Conservation (phyloP, 2,888 invertebrate species). For the Chouioia cunea region DNA sequence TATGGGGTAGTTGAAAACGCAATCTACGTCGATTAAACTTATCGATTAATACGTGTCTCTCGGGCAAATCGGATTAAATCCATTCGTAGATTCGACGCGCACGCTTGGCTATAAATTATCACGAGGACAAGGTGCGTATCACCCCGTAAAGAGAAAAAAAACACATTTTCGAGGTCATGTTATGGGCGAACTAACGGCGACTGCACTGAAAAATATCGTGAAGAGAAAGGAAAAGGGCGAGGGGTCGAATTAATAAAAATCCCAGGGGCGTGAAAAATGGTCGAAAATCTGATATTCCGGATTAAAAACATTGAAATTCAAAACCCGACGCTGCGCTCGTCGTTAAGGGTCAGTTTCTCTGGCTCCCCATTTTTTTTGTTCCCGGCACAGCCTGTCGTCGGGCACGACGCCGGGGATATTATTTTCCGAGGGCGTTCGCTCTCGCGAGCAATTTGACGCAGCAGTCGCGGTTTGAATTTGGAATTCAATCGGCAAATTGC, state of each 20-base stretch:
- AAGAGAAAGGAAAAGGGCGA: slow-evolving; percentile 20
- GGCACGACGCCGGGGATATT: slow-evolving; percentile 54
- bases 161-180: slow-evolving; percentile 42
- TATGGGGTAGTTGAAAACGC: too few relatives aligned
- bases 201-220: neutral
- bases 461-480: slow-evolving; percentile 62
- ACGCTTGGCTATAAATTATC: slow-evolving; percentile 33
- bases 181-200: slow-evolving; percentile 8
- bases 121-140: neutral
- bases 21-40: neutral
- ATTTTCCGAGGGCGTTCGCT: slow-evolving; percentile 57
- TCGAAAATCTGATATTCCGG: slow-evolving; percentile 68
- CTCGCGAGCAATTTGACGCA: slow-evolving; percentile 55
- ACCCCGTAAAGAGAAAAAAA: too few relatives aligned
- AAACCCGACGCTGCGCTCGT: slow-evolving; percentile 64
- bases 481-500: slow-evolving; percentile 61
- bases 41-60: slow-evolving; percentile 24
- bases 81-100: slow-evolving; percentile 28
- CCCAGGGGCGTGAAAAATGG: slow-evolving; percentile 67
- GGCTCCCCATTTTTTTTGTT: slow-evolving; percentile 25
- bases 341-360: slow-evolving; percentile 69
- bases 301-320: slow-evolving; percentile 70
- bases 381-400: slow-evolving; percentile 47
- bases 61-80: slow-evolving; percentile 38
- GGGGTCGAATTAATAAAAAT: slow-evolving; percentile 64